Evolutionary conservation across 2,113 vertebrate species (phyloP).

Genomic region (Acrocephalus kingi): DNA sequence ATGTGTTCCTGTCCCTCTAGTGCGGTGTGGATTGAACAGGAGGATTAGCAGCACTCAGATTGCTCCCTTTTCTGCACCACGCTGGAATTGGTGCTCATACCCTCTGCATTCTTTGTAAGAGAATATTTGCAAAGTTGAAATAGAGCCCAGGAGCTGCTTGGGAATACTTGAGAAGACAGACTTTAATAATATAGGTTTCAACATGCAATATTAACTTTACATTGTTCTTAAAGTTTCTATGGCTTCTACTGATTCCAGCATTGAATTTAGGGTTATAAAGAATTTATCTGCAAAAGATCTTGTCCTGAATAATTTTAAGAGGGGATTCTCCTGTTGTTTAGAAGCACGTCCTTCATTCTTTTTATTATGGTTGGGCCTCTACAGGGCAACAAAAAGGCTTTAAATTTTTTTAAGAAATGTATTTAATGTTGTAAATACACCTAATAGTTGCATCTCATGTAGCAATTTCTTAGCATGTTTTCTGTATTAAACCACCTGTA

Average conservation of each 20-base stretch:
- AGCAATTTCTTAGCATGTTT: neutral
- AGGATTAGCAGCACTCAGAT: neutral
- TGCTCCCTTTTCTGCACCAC: neutral
- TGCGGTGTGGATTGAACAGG: rapidly evolving
- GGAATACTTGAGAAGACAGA: neutral
- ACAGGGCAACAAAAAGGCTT: neutral
- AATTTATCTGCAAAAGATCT: neutral
- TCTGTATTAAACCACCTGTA: neutral
- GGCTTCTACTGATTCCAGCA: neutral
- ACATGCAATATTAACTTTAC: neutral
- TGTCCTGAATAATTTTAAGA: neutral
- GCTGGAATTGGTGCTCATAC: neutral
- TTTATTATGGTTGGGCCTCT: neutral
- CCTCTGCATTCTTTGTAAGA: neutral
- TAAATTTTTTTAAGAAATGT: neutral
- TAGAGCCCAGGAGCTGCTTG: neutral
- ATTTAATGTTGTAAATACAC: neutral
- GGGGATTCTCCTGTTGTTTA: neutral
- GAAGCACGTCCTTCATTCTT: neutral
- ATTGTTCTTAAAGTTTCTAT: neutral
- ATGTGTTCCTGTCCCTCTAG: neutral
- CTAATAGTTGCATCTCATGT: neutral
- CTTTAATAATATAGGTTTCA: neutral
- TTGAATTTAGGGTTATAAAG: neutral
- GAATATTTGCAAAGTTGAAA: neutral